Conservation (phyloP, 1,140 invertebrate genomes). For the Drosophila pseudoananassae region DNA sequence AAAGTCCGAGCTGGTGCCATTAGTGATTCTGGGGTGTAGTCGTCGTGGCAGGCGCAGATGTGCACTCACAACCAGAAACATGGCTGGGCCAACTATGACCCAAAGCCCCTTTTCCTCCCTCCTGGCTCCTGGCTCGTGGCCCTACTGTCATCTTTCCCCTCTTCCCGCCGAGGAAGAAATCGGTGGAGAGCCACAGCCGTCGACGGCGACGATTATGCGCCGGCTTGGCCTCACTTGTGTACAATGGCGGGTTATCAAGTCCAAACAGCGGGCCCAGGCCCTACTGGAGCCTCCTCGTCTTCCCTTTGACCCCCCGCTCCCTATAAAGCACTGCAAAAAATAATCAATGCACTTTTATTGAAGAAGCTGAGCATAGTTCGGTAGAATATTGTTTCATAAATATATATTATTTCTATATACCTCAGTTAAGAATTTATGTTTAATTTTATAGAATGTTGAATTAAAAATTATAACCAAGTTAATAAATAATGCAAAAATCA, state of each 20-base stretch:
- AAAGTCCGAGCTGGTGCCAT: slow-evolving; percentile 23
- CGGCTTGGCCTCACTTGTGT: slow-evolving; percentile 73
- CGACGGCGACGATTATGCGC: slow-evolving; percentile 68
- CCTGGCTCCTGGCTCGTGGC: neutral
- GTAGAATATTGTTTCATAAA: too few relatives aligned
- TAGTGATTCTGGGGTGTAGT: slow-evolving; percentile 21
- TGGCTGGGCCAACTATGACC: slow-evolving; percentile 33
- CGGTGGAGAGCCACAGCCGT: slow-evolving; percentile 28
- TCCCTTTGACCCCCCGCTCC: neutral
- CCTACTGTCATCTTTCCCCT: neutral
- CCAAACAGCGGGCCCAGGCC: slow-evolving; percentile 55
- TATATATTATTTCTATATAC: too few relatives aligned
- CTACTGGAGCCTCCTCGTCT: neutral
- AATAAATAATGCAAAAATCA: too few relatives aligned
- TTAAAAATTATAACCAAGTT: too few relatives aligned
- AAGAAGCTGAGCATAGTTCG: neutral
- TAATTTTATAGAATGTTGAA: too few relatives aligned
- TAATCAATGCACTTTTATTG: neutral
- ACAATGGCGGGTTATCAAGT: slow-evolving; percentile 80
- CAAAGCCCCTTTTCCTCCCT: slow-evolving; percentile 12
- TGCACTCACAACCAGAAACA: slow-evolving; percentile 3
- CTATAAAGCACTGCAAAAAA: slow-evolving; percentile 19
- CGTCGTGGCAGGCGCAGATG: slow-evolving; percentile 15
- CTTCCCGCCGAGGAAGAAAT: slow-evolving; percentile 25
- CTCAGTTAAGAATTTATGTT: too few relatives aligned